Conservation (phyloP, 2,888 invertebrate genomes). For the Pristionchus maxplancki region DNA sequence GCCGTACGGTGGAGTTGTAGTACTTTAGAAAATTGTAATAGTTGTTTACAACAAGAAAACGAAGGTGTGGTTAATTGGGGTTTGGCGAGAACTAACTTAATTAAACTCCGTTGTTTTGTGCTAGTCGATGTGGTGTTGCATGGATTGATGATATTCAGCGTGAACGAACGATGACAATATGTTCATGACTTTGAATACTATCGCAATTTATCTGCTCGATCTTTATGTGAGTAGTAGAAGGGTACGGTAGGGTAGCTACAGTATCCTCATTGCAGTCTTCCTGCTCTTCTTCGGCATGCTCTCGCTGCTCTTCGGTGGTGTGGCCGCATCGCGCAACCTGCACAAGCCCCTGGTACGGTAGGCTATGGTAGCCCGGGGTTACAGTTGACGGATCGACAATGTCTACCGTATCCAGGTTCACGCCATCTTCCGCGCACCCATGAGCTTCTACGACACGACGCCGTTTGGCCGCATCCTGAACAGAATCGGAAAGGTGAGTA, state of each 20-base stretch:
- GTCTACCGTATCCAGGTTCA: constrained; percentile 56
- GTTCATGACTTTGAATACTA: neutral
- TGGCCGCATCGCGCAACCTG: constrained; percentile 71
- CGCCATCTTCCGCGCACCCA: constrained; percentile 75
- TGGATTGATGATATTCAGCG: neutral
- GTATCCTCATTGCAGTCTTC: constrained; percentile 60
- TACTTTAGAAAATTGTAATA: neutral
- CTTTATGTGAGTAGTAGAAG: too few relatives aligned
- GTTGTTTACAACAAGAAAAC: too few relatives aligned
- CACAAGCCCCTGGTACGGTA: constrained; percentile 71
- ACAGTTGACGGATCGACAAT: neutral
- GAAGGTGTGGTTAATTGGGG: too few relatives aligned
- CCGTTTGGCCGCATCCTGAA: constrained; percentile 76
- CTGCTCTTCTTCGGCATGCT: constrained; percentile 75
- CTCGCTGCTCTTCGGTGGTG: constrained; percentile 74
- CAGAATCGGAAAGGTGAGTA: constrained; percentile 71
- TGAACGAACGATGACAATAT: neutral
- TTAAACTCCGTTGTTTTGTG: neutral
- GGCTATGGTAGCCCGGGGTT: neutral
- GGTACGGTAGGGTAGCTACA: neutral
- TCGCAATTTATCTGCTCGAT: too few relatives aligned
- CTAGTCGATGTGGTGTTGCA: neutral
- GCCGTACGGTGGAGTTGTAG: neutral
- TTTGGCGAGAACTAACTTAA: too few relatives aligned
- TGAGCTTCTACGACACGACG: constrained; percentile 76